Evolutionary conservation across 2,797 vertebrate genomes (phyloP).

Genomic region (Ceryle rudis): DNA sequence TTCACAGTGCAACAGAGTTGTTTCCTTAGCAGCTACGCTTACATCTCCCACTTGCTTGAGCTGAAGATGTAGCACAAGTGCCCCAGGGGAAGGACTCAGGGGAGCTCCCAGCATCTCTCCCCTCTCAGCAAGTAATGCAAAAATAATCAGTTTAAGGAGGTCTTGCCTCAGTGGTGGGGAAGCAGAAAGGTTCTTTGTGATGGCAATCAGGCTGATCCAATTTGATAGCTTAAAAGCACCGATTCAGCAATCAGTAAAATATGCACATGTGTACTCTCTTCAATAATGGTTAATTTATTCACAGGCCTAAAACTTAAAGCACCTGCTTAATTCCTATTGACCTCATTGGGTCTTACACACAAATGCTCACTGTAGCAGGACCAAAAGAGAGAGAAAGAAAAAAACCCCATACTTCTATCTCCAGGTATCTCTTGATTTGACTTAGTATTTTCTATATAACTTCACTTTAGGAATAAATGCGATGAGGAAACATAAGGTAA

Average conservation of each 20-base stretch:
- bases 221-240: background rate
- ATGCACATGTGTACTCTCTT: background rate
- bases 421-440: background rate
- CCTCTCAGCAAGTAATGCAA: background rate
- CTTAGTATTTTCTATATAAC: background rate
- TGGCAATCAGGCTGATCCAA: background rate
- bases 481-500: background rate
- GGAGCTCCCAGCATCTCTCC: background rate
- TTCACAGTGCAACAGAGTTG: background rate
- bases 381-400: background rate
- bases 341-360: background rate
- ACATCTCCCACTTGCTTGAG: background rate
- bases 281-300: background rate
- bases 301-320: background rate
- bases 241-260: conserved; percentile 6
- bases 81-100: background rate
- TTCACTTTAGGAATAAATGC: background rate
- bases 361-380: background rate
- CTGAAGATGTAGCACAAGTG: background rate
- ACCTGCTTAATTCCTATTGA: background rate
- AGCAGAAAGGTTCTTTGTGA: background rate
- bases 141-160: background rate
- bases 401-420: background rate
- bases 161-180: background rate
- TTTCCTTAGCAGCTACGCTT: background rate